Percentiles rank a stretch among this genome's conserved stretches.
Conservation (phyloP, 2,888 invertebrate species). For the Nomada flava region DNA sequence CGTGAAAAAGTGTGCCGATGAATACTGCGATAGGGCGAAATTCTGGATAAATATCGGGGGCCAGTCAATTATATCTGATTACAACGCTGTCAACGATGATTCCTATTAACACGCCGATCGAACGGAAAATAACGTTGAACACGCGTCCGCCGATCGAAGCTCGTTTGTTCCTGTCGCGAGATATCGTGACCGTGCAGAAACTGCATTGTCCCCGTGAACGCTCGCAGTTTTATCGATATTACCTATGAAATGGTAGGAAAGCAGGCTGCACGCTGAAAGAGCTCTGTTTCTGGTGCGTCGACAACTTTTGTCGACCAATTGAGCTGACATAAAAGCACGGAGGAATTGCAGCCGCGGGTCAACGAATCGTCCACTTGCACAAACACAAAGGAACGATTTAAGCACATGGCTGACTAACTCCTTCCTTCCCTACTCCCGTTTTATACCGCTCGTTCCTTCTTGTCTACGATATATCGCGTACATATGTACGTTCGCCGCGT, state of each 20-base stretch:
- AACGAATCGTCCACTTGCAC: slow-evolving; percentile 60
- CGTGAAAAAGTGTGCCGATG: not conserved
- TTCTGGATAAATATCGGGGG: not conserved
- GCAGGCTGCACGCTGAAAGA: not conserved
- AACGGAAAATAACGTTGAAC: not conserved
- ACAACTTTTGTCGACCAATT: slow-evolving; percentile 58
- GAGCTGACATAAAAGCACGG: slow-evolving; percentile 49
- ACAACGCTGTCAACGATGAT: slow-evolving; percentile 19
- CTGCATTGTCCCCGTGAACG: not conserved
- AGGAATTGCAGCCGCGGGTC: slow-evolving; percentile 58
- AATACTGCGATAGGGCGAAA: not conserved
- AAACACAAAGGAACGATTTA: slow-evolving; percentile 49
- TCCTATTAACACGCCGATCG: not conserved
- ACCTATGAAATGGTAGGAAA: slow-evolving; percentile 32
- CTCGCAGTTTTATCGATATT: slow-evolving; percentile 29
- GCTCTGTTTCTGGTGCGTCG: slow-evolving; percentile 43
- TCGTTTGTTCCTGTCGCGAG: slow-evolving; percentile 6
- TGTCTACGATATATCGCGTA: not conserved
- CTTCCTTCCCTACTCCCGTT: not conserved
- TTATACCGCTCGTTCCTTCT: not conserved
- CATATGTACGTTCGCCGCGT: not conserved
- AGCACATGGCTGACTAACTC: slow-evolving; percentile 9
- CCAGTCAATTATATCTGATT: slow-evolving; percentile 16
- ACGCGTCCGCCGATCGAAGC: not conserved
- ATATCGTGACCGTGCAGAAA: not conserved